Evolutionary conservation across 2,888 invertebrate species (phyloP).

Genomic region (Cheilosia scutellata): DNA sequence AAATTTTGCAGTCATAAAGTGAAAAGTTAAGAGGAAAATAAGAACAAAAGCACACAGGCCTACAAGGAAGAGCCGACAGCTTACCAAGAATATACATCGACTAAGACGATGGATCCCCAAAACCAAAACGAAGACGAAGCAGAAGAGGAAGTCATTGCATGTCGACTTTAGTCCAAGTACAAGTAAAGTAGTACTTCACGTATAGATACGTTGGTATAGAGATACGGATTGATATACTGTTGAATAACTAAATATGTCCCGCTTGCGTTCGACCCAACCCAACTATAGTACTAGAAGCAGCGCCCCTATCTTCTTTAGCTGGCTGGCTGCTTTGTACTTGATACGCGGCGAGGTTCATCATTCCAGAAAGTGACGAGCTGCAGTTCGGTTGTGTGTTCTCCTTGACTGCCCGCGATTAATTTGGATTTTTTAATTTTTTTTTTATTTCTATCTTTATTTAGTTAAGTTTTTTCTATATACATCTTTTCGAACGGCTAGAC

Average conservation of each 20-base stretch:
- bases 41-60: constrained; percentile 27
- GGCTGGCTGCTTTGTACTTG: constrained; percentile 50
- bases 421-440: constrained; percentile 31
- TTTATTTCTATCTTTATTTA: constrained; percentile 9
- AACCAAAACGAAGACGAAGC: constrained; percentile 22
- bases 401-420: constrained; percentile 68
- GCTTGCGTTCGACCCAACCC: constrained; percentile 48
- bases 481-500: constrained; percentile 29
- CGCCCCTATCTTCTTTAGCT: constrained; percentile 55
- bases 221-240: constrained; percentile 35
- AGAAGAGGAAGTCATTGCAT: constrained; percentile 71
- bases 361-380: constrained; percentile 76
- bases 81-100: constrained; percentile 13
- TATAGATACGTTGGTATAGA: constrained; percentile 49
- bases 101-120: constrained; percentile 14
- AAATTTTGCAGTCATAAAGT: constrained; percentile 63
- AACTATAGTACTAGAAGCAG: constrained; percentile 36
- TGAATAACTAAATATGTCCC: constrained; percentile 61
- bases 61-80: constrained; percentile 1
- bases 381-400: constrained; percentile 73
- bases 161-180: constrained; percentile 67
- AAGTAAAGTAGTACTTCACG: constrained; percentile 48
- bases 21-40: constrained; percentile 54
- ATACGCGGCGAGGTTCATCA: constrained; percentile 65
- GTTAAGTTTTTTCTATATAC: constrained; percentile 13